phyloP scores from a whole-genome alignment of 2,113 vertebrate species.

The Carettochelys insculpta region DNA sequence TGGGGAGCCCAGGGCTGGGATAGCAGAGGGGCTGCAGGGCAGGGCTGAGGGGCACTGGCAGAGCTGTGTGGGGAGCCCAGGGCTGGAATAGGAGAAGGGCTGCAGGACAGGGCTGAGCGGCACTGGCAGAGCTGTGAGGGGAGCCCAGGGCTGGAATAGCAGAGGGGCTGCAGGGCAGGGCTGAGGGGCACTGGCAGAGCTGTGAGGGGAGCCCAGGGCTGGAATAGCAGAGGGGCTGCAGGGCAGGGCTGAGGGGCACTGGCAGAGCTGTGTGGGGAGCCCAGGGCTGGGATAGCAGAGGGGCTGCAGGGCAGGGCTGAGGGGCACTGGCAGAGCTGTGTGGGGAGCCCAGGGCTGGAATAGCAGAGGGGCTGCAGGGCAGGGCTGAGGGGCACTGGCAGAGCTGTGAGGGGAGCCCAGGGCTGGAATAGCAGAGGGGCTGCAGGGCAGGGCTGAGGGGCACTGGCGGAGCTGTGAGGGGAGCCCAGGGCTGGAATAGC shows the following conservation, averaged over 20 bases:
- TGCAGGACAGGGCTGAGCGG: background rate
- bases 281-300: too few species aligned
- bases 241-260: background rate
- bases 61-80: background rate
- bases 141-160: background rate
- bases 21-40: background rate
- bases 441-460: background rate
- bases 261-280: background rate
- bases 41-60: background rate
- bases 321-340: background rate
- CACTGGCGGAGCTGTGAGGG: background rate
- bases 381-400: background rate
- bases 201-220: background rate
- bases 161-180: background rate
- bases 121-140: background rate
- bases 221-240: background rate
- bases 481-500: background rate
- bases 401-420: background rate
- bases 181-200: background rate
- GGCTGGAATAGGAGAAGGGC: background rate
- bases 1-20: background rate
- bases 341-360: background rate
- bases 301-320: background rate
- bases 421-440: background rate
- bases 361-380: background rate